Evolutionary conservation across 2,888 invertebrate genomes (phyloP).

Genomic region (Orthonychiurus folsomi): DNA sequence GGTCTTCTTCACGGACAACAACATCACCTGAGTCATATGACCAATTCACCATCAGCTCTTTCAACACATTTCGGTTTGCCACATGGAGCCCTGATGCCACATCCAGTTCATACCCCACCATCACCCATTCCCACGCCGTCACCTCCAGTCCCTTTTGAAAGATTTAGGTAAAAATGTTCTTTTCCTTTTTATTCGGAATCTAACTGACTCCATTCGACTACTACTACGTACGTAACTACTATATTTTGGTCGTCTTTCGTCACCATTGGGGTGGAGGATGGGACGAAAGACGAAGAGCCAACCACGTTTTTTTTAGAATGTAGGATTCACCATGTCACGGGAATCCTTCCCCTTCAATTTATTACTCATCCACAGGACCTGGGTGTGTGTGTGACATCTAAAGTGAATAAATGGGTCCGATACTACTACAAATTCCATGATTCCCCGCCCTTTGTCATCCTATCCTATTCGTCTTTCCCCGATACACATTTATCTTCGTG

Average conservation of each 20-base stretch:
- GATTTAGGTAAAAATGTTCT: conserved; percentile 41
- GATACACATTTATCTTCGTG: neutral
- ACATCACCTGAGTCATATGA: conserved; percentile 42
- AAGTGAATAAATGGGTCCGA: neutral
- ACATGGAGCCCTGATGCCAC: conserved; percentile 48
- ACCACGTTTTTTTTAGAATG: neutral
- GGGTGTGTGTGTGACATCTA: neutral
- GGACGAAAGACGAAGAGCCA: no score
- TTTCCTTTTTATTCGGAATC: no score
- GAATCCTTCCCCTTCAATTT: neutral
- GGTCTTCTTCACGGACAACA: conserved; percentile 39
- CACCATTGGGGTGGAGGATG: no score
- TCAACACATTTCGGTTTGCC: conserved; percentile 69
- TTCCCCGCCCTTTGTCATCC: neutral
- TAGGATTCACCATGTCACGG: neutral
- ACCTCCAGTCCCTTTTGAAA: conserved; percentile 44
- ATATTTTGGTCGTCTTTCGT: neutral
- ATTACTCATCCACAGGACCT: neutral
- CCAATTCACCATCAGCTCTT: conserved; percentile 50
- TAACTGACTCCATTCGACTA: neutral
- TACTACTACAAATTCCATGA: no score
- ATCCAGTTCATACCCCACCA: conserved; percentile 70
- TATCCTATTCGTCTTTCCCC: neutral
- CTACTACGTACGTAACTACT: neutral
- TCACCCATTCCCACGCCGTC: conserved; percentile 54